Percentiles rank a stretch among this genome's conserved stretches.
Conservation (phyloP, 2,797 vertebrate species). For the Epinephelus coioides region DNA sequence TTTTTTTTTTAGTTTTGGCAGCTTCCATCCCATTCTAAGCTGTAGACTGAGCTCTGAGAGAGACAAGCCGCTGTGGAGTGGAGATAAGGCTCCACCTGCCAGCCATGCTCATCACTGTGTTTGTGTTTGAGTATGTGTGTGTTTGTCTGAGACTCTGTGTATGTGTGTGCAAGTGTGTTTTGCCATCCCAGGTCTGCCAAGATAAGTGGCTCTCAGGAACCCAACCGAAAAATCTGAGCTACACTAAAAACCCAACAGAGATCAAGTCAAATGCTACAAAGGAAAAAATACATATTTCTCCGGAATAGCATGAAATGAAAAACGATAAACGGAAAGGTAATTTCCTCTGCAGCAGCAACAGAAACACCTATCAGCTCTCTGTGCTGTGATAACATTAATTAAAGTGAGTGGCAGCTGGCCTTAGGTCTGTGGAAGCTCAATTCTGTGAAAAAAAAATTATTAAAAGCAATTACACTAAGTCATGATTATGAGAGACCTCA, state of each 20-base stretch:
- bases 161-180: conserved; percentile 29
- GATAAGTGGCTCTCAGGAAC: conserved; percentile 71
- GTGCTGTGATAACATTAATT: background rate
- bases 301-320: conserved; percentile 1
- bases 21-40: conserved; percentile 50
- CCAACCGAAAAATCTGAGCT: conserved; percentile 58
- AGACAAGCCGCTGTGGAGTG: conserved; percentile 56
- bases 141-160: conserved; percentile 29
- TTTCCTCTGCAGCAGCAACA: conserved; percentile 1
- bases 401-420: background rate
- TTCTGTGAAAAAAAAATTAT: background rate
- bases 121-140: conserved; percentile 39
- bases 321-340: conserved; percentile 14
- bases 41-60: conserved; percentile 59
- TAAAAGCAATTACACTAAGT: background rate
- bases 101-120: conserved; percentile 55
- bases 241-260: conserved; percentile 56
- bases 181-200: conserved; percentile 26
- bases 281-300: conserved; percentile 42
- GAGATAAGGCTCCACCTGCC: conserved; percentile 79
- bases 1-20: conserved; percentile 27
- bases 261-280: conserved; percentile 42
- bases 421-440: background rate
- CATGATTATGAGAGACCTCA: background rate
- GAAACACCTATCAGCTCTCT: background rate